Percentiles rank a stretch among this genome's conserved stretches.
Conservation (phyloP, 1,140 invertebrate species). For the Camponotus vicinus region DNA sequence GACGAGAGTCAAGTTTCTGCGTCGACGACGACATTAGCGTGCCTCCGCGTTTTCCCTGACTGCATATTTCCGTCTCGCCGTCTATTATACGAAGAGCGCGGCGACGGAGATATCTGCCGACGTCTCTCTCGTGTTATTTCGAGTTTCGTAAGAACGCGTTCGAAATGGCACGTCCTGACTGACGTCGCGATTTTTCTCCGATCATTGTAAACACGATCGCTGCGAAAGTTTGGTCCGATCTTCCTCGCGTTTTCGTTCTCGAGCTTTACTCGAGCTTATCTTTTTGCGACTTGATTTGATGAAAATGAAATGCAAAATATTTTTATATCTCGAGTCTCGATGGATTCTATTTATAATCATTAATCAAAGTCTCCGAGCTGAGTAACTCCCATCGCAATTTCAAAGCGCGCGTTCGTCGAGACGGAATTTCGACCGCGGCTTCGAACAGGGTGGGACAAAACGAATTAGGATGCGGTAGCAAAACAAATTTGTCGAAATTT, state of each 20-base stretch:
- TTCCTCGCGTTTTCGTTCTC: not conserved
- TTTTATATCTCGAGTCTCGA: not conserved
- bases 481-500: slow-evolving; percentile 78
- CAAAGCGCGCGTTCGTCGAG: slow-evolving; percentile 69
- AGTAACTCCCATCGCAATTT: slow-evolving; percentile 24
- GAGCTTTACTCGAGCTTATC: not conserved
- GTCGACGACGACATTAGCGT: slow-evolving; percentile 59
- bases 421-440: slow-evolving; percentile 49
- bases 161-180: not conserved
- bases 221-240: not conserved
- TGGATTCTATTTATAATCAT: not conserved
- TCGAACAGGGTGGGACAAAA: slow-evolving; percentile 58
- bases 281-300: not conserved
- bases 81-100: slow-evolving; percentile 62
- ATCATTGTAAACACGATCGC: not conserved
- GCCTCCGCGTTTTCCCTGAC: slow-evolving; percentile 51
- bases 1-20: slow-evolving; percentile 62
- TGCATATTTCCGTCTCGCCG: slow-evolving; percentile 65
- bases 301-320: too few relatives aligned
- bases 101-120: slow-evolving; percentile 4
- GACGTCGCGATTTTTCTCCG: slow-evolving; percentile 6
- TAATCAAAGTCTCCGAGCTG: not conserved
- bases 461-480: slow-evolving; percentile 79
- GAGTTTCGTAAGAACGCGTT: slow-evolving; percentile 48
- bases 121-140: slow-evolving; percentile 56